Conservation (phyloP, 2,113 vertebrate genomes). For the Orcinus orca region DNA sequence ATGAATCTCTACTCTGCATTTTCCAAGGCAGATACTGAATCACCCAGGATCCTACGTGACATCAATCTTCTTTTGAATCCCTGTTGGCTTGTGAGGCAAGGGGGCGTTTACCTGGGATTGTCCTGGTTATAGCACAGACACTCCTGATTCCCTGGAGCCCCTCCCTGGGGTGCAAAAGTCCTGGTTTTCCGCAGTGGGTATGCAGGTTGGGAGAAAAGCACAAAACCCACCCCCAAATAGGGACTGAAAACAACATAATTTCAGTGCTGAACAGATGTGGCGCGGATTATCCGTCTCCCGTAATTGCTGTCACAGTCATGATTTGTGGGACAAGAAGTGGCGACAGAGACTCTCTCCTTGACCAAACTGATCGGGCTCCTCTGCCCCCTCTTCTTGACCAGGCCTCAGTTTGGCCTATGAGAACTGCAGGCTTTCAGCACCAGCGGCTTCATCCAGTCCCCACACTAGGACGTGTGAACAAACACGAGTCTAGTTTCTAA, state of each 20-base stretch:
- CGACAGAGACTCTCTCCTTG: neutral
- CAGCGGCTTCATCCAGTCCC: neutral
- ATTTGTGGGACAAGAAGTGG: neutral
- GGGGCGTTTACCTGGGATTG: neutral
- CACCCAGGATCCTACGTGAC: neutral
- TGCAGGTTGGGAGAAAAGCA: neutral
- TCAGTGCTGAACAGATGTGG: neutral
- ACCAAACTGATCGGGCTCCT: neutral
- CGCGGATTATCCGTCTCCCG: neutral
- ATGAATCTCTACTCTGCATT: neutral
- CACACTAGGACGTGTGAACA: neutral
- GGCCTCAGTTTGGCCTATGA: neutral
- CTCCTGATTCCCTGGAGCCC: neutral
- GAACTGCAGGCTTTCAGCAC: neutral
- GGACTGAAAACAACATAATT: neutral
- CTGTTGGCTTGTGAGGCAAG: neutral
- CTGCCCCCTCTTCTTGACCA: neutral
- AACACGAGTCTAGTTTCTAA: neutral
- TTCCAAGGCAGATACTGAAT: neutral
- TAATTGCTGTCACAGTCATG: neutral
- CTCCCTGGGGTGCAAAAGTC: too few relatives aligned
- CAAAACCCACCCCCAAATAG: neutral
- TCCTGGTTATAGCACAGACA: neutral
- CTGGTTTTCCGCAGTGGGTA: neutral
- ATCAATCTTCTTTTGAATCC: neutral